These are phyloP conservation scores for Argyresthia albistria DNA, from an alignment of 2,888 invertebrate genomes.

Conservation along the genomic window DNA sequence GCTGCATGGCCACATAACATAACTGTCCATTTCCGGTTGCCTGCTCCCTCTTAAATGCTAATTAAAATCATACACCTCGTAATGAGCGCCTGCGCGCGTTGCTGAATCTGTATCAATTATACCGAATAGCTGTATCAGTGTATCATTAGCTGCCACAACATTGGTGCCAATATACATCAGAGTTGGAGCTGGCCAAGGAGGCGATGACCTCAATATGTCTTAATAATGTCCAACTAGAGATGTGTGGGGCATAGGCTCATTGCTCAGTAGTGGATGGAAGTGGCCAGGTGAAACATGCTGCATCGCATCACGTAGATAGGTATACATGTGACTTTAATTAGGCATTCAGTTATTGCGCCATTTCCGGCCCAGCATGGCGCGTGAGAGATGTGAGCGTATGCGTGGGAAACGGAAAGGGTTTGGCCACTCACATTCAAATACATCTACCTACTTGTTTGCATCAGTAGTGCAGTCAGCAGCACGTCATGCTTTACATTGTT, in stretches of 20 bases:
- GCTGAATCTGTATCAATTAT: background rate
- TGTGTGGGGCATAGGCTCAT: background rate
- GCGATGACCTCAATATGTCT: background rate
- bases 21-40: constrained; percentile 29
- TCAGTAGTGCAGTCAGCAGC: too few species aligned
- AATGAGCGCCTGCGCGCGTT: background rate
- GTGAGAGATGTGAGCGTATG: background rate
- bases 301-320: background rate
- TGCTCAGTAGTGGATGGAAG: too few species aligned
- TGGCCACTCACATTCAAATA: background rate
- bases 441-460: too few species aligned
- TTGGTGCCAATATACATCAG: too few species aligned
- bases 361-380: background rate
- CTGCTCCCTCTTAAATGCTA: constrained; percentile 12
- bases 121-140: background rate
- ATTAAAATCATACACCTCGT: background rate
- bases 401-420: constrained; percentile 6
- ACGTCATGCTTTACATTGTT: too few species aligned
- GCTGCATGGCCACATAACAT: constrained; percentile 27
- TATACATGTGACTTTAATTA: background rate
- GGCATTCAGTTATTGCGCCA: constrained; percentile 1
- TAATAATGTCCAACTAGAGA: background rate
- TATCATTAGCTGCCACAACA: too few species aligned
- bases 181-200: background rate
- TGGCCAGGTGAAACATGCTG: too few species aligned